These are phyloP conservation scores for Stenolophus ochropezus DNA, from an alignment of 2,888 invertebrate species.

Conservation along the genomic window DNA sequence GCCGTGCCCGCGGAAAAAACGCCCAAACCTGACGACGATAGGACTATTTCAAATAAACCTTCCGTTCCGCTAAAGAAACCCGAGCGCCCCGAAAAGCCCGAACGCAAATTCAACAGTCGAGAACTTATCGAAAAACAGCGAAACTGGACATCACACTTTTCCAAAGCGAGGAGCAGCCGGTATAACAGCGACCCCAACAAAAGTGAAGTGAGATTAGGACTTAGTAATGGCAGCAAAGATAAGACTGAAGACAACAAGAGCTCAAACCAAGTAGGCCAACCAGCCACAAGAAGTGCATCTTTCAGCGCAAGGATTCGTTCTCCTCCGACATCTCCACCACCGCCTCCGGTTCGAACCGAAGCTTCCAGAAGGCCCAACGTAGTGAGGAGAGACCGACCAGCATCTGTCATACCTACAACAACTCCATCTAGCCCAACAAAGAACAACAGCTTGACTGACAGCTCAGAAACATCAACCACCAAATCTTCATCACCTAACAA, in stretches of 20 bases:
- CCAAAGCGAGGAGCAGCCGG: constrained; percentile 82
- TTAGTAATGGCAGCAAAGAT: constrained; percentile 70
- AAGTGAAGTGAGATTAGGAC: constrained; percentile 74
- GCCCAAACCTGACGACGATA: no score
- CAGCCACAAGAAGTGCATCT: constrained; percentile 76
- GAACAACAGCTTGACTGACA: constrained; percentile 54
- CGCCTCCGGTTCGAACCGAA: constrained; percentile 72
- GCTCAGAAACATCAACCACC: neutral
- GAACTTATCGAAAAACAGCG: constrained; percentile 92
- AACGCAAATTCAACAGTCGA: constrained; percentile 87
- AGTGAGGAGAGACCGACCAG: constrained; percentile 70
- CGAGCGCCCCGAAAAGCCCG: constrained; percentile 88
- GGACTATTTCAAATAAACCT: constrained; percentile 42
- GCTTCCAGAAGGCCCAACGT: constrained; percentile 69
- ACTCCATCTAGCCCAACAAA: constrained; percentile 64
- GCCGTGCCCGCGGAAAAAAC: constrained; percentile 58
- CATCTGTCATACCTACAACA: constrained; percentile 69
- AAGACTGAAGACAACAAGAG: constrained; percentile 64
- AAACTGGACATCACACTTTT: constrained; percentile 94
- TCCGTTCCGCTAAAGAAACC: constrained; percentile 71
- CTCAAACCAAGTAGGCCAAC: constrained; percentile 61
- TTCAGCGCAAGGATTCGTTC: constrained; percentile 74
- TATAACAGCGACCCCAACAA: constrained; percentile 80
- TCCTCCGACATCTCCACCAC: constrained; percentile 73
- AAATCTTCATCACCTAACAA: constrained; percentile 49